Conservation (phyloP, 2,113 vertebrate species). For the Urocitellus parryii region DNA sequence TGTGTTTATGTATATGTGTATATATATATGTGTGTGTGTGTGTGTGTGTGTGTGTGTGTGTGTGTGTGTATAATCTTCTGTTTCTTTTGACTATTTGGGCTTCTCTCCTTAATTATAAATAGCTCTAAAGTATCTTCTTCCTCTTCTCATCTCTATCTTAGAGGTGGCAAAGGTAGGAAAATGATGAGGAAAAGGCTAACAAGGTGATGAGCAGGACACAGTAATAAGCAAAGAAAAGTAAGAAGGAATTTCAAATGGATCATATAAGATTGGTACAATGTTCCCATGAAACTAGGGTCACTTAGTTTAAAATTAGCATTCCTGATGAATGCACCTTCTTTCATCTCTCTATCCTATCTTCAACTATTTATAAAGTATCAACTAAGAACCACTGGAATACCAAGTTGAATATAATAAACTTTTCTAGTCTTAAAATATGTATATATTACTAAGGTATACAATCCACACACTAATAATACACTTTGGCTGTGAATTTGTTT, state of each 20-base stretch:
- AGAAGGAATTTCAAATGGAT: neutral
- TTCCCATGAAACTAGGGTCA: neutral
- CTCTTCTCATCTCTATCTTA: neutral
- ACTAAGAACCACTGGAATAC: neutral
- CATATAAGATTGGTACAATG: neutral
- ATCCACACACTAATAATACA: neutral
- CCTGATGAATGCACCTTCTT: neutral
- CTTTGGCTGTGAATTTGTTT: neutral
- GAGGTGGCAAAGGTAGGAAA: neutral
- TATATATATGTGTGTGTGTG: too few relatives aligned
- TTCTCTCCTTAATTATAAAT: conserved; percentile 19
- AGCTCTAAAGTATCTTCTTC: neutral
- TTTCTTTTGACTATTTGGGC: neutral
- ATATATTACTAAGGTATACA: neutral
- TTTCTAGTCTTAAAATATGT: conserved; percentile 13
- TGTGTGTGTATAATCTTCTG: neutral
- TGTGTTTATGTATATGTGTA: too few relatives aligned
- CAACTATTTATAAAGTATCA: neutral
- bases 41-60: too few relatives aligned
- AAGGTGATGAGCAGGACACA: neutral
- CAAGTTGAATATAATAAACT: neutral
- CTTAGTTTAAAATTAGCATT: neutral
- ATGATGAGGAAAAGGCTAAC: neutral
- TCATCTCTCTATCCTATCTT: neutral
- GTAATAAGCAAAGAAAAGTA: conserved; percentile 14